phyloP scores from a whole-genome alignment of 2,797 vertebrate species.

The Micromesistius poutassou region DNA sequence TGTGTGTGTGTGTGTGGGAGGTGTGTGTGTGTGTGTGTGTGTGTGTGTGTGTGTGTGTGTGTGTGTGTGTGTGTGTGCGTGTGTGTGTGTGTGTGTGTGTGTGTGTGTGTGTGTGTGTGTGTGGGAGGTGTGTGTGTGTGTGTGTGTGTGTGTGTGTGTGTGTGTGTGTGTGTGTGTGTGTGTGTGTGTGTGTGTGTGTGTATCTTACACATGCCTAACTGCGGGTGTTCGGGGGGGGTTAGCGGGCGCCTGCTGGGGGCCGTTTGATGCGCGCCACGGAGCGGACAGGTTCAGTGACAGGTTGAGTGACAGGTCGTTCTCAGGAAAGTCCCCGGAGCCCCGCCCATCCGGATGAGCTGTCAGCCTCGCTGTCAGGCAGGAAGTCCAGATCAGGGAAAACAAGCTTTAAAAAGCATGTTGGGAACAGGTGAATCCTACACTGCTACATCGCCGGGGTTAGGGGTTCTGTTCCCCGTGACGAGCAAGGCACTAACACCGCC shows the following conservation, averaged over 20 bases:
- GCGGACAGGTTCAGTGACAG: conserved; percentile 44
- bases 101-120: conserved; percentile 6
- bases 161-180: conserved; percentile 12
- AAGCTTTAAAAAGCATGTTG: conserved; percentile 8
- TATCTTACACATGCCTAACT: background rate
- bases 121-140: conserved; percentile 1
- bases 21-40: conserved; percentile 14
- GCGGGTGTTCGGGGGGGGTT: conserved; percentile 26
- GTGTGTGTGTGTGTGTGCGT: background rate
- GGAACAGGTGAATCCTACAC: conserved; percentile 4
- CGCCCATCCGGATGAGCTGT: conserved; percentile 37
- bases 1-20: background rate
- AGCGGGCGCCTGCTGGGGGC: conserved; percentile 40
- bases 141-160: conserved; percentile 12
- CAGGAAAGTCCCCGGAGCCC: conserved; percentile 25
- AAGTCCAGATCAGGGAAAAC: conserved; percentile 10
- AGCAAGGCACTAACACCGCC: conserved; percentile 9
- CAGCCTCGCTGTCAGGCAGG: conserved; percentile 10
- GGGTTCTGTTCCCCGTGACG: background rate
- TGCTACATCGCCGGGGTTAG: conserved; percentile 1
- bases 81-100: conserved; percentile 17
- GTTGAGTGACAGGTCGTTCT: conserved; percentile 7
- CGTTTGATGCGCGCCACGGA: conserved; percentile 24
- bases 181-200: conserved; percentile 14
- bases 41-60: background rate